These are phyloP conservation scores for Drosophila niveifrons DNA, from an alignment of 2,888 invertebrate species.

Conservation along the genomic window DNA sequence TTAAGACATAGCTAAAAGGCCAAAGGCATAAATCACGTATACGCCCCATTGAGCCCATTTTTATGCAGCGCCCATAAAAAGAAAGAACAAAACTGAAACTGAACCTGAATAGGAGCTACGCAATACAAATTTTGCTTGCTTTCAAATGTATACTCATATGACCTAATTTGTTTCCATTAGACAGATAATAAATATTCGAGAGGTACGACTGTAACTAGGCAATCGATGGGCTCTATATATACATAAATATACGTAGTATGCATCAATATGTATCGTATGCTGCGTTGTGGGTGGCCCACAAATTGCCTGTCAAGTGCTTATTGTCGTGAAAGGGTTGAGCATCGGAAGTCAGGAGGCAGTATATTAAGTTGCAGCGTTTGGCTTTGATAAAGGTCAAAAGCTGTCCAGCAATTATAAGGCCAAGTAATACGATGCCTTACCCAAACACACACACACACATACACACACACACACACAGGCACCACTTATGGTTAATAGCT, in stretches of 20 bases:
- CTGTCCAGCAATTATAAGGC: constrained; percentile 60
- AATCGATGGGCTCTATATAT: constrained; percentile 33
- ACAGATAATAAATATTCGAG: constrained; percentile 67
- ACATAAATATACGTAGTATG: not conserved
- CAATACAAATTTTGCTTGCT: constrained; percentile 30
- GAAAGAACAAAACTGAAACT: not conserved
- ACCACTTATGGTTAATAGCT: constrained; percentile 44
- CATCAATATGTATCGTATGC: constrained; percentile 6
- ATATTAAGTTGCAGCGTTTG: constrained; percentile 62
- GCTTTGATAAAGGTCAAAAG: constrained; percentile 65
- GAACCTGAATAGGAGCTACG: constrained; percentile 7
- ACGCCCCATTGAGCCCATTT: constrained; percentile 61
- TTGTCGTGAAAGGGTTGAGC: constrained; percentile 61
- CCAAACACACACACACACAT: constrained; percentile 24
- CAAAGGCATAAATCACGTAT: constrained; percentile 66
- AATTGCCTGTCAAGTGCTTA: constrained; percentile 56
- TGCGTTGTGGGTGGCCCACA: constrained; percentile 22
- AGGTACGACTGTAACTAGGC: constrained; percentile 4
- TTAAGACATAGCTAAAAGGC: constrained; percentile 49
- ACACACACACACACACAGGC: constrained; percentile 6
- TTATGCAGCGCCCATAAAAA: constrained; percentile 23
- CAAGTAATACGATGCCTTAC: constrained; percentile 63
- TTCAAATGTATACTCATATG: constrained; percentile 34
- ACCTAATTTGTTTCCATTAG: constrained; percentile 72
- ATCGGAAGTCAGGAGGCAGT: constrained; percentile 35